Percentiles rank a stretch among this genome's conserved stretches.
Evolutionary conservation across 2,888 invertebrate genomes (phyloP).

Genomic region (Thecophora atra): DNA sequence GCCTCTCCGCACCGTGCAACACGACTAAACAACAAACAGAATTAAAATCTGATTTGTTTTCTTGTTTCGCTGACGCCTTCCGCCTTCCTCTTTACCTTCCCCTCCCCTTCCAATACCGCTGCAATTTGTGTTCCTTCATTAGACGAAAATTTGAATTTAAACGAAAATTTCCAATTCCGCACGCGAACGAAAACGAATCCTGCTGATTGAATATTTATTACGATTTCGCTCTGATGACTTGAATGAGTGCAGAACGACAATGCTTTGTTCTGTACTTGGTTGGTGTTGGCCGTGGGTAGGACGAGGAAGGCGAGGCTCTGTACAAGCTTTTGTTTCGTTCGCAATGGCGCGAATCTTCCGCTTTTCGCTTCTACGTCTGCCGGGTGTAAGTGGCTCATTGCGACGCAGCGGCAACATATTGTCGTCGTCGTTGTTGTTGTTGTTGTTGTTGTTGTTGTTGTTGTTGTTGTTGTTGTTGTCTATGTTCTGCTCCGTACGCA

Average conservation of each 20-base stretch:
- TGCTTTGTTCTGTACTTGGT: background rate
- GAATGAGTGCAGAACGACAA: background rate
- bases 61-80: slow-evolving; percentile 53
- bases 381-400: background rate
- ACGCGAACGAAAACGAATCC: slow-evolving; percentile 38
- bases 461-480: too few relatives aligned
- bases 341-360: background rate
- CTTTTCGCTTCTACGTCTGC: too few relatives aligned
- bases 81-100: slow-evolving; percentile 38
- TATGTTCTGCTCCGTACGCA: slow-evolving; percentile 9
- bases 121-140: slow-evolving; percentile 26
- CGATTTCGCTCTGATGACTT: slow-evolving; percentile 33
- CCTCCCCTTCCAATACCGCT: slow-evolving; percentile 33
- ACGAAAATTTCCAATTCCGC: slow-evolving; percentile 43
- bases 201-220: slow-evolving; percentile 44
- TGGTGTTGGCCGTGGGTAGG: background rate
- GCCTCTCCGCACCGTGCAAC: slow-evolving; percentile 48
- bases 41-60: slow-evolving; percentile 64
- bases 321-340: background rate
- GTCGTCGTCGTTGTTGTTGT: too few relatives aligned
- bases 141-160: slow-evolving; percentile 39
- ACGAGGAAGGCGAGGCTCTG: background rate
- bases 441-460: background rate
- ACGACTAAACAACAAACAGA: slow-evolving; percentile 60
- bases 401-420: too few relatives aligned